phyloP scores from a whole-genome alignment of 2,888 invertebrate genomes.

The Ophioninae sp. region DNA sequence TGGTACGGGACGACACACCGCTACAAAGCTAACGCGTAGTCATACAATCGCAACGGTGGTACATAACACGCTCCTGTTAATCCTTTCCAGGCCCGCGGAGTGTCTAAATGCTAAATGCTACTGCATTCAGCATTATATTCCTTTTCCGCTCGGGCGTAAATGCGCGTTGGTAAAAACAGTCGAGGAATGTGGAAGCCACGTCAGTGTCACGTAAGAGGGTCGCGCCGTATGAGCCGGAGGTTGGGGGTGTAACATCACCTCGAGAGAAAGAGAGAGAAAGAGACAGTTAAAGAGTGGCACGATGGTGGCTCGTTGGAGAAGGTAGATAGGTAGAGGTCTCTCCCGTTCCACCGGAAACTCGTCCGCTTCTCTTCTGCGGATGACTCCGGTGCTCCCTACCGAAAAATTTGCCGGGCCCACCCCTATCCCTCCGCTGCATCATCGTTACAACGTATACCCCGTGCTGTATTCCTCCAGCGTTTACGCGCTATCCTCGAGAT shows the following conservation, averaged over 20 bases:
- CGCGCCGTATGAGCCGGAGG: conserved; percentile 39
- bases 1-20: conserved; percentile 32
- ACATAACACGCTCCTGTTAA: conserved; percentile 40
- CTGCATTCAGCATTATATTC: conserved; percentile 74
- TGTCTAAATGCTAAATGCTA: conserved; percentile 74
- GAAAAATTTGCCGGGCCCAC: no score
- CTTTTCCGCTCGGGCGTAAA: conserved; percentile 64
- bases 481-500: not conserved
- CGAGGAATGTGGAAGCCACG: conserved; percentile 50
- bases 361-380: conserved; percentile 55
- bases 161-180: conserved; percentile 52
- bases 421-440: conserved; percentile 36
- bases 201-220: conserved; percentile 60
- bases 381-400: conserved; percentile 46
- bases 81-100: conserved; percentile 64
- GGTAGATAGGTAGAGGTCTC: conserved; percentile 46
- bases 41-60: conserved; percentile 49
- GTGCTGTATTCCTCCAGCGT: not conserved
- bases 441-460: not conserved
- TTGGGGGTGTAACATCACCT: conserved; percentile 54
- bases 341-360: conserved; percentile 28
- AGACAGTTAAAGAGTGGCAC: conserved; percentile 40
- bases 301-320: conserved; percentile 43
- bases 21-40: conserved; percentile 35
- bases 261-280: conserved; percentile 32